Conservation (phyloP, 2,888 invertebrate species). For the Achlya flavicornis region DNA sequence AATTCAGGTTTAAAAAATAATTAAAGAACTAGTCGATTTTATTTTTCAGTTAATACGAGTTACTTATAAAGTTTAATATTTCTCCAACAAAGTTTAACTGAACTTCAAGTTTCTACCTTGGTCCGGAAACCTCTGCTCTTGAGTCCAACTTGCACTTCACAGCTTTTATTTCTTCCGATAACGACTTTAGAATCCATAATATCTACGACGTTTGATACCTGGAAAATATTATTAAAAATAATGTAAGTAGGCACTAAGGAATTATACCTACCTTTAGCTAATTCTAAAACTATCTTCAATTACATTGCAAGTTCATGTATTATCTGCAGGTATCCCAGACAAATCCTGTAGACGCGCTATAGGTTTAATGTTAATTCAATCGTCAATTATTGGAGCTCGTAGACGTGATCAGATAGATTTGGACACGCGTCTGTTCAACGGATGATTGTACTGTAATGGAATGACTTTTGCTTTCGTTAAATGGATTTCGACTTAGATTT, state of each 20-base stretch:
- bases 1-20: neutral
- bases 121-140: neutral
- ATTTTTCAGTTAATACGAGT: neutral
- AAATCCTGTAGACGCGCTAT: neutral
- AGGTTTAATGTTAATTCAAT: neutral
- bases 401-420: slow-evolving; percentile 17
- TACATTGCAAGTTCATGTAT: too few species aligned
- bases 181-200: neutral
- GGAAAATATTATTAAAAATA: neutral
- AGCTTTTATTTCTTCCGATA: neutral
- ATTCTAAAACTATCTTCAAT: neutral
- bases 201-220: neutral
- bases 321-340: neutral
- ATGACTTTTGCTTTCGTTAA: slow-evolving; percentile 12
- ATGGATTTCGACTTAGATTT: slow-evolving; percentile 8
- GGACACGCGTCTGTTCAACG: slow-evolving; percentile 15
- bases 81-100: neutral
- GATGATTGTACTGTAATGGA: slow-evolving; percentile 12
- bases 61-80: neutral
- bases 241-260: neutral
- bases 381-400: slow-evolving; percentile 9
- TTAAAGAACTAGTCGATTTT: too few species aligned
- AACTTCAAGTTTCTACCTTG: slow-evolving; percentile 5
- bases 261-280: neutral
- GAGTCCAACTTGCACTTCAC: neutral